Conservation (phyloP, 2,888 invertebrate genomes). For the Lepas anatifera region DNA sequence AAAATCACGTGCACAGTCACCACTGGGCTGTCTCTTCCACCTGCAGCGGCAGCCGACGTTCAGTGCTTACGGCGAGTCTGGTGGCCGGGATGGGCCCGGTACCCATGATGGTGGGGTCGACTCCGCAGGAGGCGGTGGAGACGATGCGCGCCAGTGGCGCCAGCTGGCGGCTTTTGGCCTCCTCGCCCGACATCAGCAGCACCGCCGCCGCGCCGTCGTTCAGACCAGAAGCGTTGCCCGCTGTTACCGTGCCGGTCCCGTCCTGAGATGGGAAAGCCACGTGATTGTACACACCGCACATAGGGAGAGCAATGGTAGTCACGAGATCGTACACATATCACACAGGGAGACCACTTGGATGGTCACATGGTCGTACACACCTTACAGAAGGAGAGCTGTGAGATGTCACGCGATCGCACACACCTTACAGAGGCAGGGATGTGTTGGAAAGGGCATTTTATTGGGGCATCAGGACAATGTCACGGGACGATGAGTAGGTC, state of each 20-base stretch:
- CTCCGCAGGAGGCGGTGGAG: conserved; percentile 62
- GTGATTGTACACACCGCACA: neutral
- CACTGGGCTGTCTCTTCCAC: too few species aligned
- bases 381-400: too few species aligned
- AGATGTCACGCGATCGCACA: too few species aligned
- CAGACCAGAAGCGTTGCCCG: conserved; percentile 65
- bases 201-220: conserved; percentile 86
- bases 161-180: conserved; percentile 43
- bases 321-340: too few species aligned
- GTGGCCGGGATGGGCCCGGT: conserved; percentile 61
- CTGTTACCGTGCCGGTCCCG: conserved; percentile 49
- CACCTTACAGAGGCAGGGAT: too few species aligned
- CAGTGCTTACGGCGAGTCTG: conserved; percentile 46
- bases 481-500: too few species aligned
- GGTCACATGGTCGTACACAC: too few species aligned
- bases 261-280: conserved; percentile 14
- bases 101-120: conserved; percentile 69
- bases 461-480: too few species aligned
- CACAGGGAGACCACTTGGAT: too few species aligned
- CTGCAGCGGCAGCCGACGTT: neutral
- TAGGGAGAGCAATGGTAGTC: too few species aligned
- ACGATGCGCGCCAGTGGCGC: conserved; percentile 59
- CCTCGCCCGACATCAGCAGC: conserved; percentile 51
- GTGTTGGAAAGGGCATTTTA: too few species aligned
- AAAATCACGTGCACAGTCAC: too few species aligned